phyloP scores from a whole-genome alignment of 1,140 invertebrate genomes.

The Drosophila parvula region DNA sequence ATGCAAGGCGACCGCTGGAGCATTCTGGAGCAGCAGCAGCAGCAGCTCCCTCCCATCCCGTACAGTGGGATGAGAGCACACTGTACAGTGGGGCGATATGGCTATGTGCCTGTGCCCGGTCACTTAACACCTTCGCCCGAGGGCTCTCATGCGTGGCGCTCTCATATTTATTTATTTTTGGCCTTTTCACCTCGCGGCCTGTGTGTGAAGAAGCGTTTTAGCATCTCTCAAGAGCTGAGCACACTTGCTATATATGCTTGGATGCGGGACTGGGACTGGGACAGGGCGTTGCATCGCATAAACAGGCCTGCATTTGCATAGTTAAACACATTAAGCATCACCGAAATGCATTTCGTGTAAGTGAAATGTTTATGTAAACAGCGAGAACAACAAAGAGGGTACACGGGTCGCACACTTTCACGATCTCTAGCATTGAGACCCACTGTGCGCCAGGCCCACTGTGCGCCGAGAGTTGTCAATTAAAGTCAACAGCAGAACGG shows the following conservation, averaged over 20 bases:
- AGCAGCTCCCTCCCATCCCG: conserved; percentile 13
- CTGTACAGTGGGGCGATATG: conserved; percentile 26
- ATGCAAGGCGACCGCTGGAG: conserved; percentile 65
- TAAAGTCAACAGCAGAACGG: conserved; percentile 68
- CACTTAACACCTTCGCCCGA: conserved; percentile 62
- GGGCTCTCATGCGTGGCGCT: conserved; percentile 67
- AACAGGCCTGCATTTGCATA: conserved; percentile 74
- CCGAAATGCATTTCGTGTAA: conserved; percentile 59
- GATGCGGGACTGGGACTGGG: conserved; percentile 2
- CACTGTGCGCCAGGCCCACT: conserved; percentile 52
- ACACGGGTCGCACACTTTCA: conserved; percentile 5
- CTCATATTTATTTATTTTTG: conserved; percentile 79
- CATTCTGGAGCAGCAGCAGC: conserved; percentile 66
- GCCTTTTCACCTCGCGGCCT: conserved; percentile 59
- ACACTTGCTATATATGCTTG: conserved; percentile 28
- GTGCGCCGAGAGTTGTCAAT: conserved; percentile 72
- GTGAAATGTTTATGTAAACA: conserved; percentile 79
- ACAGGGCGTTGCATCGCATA: conserved; percentile 39
- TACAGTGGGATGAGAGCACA: conserved; percentile 51
- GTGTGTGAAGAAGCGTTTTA: conserved; percentile 71
- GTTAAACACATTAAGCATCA: conserved; percentile 74
- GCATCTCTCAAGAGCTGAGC: conserved; percentile 70
- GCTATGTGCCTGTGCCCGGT: conserved; percentile 16
- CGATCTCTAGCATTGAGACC: not conserved
- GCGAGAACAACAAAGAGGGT: conserved; percentile 20